These are phyloP conservation scores for Brenthis hecate DNA, from an alignment of 2,888 invertebrate species.

Conservation along the genomic window DNA sequence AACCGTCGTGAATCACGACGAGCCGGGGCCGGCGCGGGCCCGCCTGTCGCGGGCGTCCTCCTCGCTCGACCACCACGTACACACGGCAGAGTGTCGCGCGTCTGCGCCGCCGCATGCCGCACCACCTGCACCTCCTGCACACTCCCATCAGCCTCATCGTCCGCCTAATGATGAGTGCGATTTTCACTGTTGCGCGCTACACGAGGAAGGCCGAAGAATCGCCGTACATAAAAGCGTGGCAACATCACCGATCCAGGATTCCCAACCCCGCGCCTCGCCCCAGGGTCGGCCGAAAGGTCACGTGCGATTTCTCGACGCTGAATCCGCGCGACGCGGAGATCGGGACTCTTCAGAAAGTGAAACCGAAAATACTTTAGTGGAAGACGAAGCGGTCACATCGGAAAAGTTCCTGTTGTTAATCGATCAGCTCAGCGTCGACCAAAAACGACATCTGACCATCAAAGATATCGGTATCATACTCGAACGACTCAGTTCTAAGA, in stretches of 20 bases:
- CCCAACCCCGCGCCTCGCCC: constrained; percentile 85
- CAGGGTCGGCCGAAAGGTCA: constrained; percentile 88
- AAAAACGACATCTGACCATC: constrained; percentile 95
- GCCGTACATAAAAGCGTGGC: constrained; percentile 96
- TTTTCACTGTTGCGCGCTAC: constrained; percentile 97
- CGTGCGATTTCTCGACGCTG: constrained; percentile 93
- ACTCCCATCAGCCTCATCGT: constrained; percentile 78
- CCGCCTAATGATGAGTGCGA: constrained; percentile 92
- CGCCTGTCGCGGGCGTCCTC: constrained; percentile 88
- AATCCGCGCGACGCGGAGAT: constrained; percentile 84
- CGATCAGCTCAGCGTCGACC: constrained; percentile 95
- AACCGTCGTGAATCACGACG: constrained; percentile 97
- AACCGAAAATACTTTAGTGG: constrained; percentile 95
- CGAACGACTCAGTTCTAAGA: constrained; percentile 95
- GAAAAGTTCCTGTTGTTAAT: constrained; percentile 96
- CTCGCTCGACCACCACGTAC: constrained; percentile 82
- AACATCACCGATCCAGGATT: constrained; percentile 95
- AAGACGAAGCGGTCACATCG: constrained; percentile 93
- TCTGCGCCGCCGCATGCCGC: constrained; percentile 86
- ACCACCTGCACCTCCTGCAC: constrained; percentile 85
- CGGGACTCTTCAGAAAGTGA: constrained; percentile 96
- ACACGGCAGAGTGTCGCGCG: constrained; percentile 90
- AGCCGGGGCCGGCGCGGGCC: constrained; percentile 89
- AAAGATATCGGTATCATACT: constrained; percentile 97
- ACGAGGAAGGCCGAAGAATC: constrained; percentile 95